Percentiles rank a stretch among this genome's conserved stretches.
Conservation (phyloP, 2,113 vertebrate genomes). For the Serilophus lunatus region DNA sequence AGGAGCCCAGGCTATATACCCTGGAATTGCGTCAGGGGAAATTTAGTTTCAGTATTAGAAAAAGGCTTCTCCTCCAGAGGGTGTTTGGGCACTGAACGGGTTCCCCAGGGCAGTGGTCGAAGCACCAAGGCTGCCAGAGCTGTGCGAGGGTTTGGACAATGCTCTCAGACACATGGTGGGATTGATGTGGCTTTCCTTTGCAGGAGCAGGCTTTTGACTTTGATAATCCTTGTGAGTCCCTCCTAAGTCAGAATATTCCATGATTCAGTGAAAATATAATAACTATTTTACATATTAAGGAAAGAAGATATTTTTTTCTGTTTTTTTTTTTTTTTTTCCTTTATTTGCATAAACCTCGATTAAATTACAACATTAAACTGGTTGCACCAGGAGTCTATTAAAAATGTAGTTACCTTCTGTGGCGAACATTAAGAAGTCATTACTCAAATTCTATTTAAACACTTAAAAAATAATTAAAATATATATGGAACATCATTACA, state of each 20-base stretch:
- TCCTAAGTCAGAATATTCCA: neutral
- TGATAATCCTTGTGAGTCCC: too few relatives aligned
- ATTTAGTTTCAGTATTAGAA: too few relatives aligned
- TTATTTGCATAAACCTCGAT: neutral
- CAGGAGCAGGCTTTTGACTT: too few relatives aligned
- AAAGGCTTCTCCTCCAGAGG: too few relatives aligned
- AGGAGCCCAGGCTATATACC: too few relatives aligned
- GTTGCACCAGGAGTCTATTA: slow-evolving; percentile 53
- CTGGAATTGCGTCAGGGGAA: too few relatives aligned
- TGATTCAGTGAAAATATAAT: neutral
- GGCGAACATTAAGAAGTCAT: slow-evolving; percentile 66
- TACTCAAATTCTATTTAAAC: slow-evolving; percentile 71
- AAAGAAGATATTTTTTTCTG: neutral
- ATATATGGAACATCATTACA: slow-evolving; percentile 57
- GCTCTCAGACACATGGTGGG: too few relatives aligned
- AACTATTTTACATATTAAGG: neutral
- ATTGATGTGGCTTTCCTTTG: too few relatives aligned
- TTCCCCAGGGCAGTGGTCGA: too few relatives aligned
- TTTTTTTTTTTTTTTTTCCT: neutral
- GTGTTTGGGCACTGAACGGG: too few relatives aligned
- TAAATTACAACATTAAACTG: slow-evolving; percentile 59
- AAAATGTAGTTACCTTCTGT: slow-evolving; percentile 72
- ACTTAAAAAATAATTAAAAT: slow-evolving; percentile 69
- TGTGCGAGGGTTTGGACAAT: too few relatives aligned
- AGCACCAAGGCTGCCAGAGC: too few relatives aligned